Percentiles rank a stretch among this genome's conserved stretches.
These are phyloP conservation scores for Tenthredo notha DNA, from an alignment of 2,888 invertebrate genomes.

Conservation along the genomic window DNA sequence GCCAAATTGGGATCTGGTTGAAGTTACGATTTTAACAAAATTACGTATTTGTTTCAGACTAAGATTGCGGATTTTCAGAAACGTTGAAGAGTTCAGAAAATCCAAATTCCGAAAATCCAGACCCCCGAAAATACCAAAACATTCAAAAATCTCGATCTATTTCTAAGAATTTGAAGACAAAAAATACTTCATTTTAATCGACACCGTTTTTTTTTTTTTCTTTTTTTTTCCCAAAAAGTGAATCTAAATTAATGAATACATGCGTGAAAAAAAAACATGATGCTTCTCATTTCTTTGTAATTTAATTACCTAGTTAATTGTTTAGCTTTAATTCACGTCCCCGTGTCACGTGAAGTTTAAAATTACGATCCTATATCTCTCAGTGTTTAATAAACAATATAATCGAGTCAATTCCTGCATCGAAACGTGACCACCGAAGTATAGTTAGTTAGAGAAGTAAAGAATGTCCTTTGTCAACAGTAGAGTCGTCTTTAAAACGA, in stretches of 20 bases:
- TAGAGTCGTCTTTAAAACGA: neutral
- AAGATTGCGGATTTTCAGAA: no score
- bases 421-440: slow-evolving; percentile 38
- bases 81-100: no score
- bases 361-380: neutral
- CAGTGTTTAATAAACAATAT: neutral
- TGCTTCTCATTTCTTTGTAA: neutral
- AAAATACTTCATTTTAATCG: no score
- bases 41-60: no score
- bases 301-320: neutral
- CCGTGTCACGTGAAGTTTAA: neutral
- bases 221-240: neutral
- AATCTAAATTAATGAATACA: no score
- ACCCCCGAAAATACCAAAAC: no score
- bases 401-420: neutral
- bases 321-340: neutral
- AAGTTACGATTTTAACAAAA: no score
- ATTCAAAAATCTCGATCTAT: neutral
- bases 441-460: neutral
- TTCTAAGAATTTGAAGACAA: neutral
- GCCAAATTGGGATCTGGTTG: neutral
- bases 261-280: no score
- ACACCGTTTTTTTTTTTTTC: no score
- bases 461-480: slow-evolving; percentile 30
- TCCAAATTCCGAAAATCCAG: no score